Conservation (phyloP, 2,113 vertebrate species). For the Brevimyrus niger region DNA sequence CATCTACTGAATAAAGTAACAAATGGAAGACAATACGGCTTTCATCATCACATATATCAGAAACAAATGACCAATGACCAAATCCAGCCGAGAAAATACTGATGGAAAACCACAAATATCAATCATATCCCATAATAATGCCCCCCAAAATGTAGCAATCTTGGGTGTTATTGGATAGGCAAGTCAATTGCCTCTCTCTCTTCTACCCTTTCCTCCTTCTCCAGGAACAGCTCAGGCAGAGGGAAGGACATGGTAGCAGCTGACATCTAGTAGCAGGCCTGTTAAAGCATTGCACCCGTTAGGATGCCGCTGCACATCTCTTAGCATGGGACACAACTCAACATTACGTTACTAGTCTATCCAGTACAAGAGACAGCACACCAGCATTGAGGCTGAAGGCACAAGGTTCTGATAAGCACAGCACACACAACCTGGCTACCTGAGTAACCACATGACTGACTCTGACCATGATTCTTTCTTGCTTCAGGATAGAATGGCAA, state of each 20-base stretch:
- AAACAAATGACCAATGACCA: not conserved
- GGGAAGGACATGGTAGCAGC: not conserved
- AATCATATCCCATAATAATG: not conserved
- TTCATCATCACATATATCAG: not conserved
- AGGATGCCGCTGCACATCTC: not conserved
- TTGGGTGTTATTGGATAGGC: not conserved
- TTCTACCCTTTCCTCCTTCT: not conserved
- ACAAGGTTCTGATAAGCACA: not conserved
- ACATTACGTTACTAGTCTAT: not conserved
- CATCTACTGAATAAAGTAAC: not conserved
- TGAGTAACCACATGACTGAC: not conserved
- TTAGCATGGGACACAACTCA: not conserved
- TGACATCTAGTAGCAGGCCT: not conserved
- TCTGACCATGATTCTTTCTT: not conserved
- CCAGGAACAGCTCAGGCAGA: conserved; percentile 24
- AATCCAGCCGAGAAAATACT: not conserved
- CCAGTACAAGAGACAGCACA: not conserved
- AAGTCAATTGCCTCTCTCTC: not conserved
- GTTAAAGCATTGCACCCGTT: not conserved
- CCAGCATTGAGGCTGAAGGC: not conserved
- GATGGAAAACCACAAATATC: not conserved
- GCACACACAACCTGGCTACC: not conserved
- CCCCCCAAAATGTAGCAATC: not conserved
- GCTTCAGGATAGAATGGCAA: not conserved
- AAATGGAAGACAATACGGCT: not conserved